These are phyloP conservation scores for Nilaparvata lugens DNA, from an alignment of 1,140 invertebrate species.

Conservation along the genomic window DNA sequence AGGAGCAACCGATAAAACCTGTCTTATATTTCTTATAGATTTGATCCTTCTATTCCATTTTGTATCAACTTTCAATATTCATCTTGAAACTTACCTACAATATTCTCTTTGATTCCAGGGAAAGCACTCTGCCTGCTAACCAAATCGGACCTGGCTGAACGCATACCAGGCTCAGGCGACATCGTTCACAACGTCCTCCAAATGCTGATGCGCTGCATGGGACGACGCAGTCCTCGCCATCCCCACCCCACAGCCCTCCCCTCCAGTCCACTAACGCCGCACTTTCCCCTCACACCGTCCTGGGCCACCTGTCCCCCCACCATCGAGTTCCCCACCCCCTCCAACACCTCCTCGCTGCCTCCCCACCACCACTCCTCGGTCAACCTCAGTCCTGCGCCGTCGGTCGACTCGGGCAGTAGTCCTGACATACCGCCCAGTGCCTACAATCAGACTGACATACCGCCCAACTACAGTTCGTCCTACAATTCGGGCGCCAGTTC, in stretches of 20 bases:
- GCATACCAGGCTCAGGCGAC: slow-evolving; percentile 85
- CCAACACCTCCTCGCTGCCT: background rate
- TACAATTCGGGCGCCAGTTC: background rate
- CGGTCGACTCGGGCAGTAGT: background rate
- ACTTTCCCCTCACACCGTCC: slow-evolving; percentile 47
- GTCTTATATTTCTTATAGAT: too few species aligned
- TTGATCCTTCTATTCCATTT: too few species aligned
- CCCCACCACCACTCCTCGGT: slow-evolving; percentile 46
- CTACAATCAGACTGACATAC: background rate
- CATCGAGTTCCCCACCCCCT: slow-evolving; percentile 29
- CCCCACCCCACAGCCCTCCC: slow-evolving; percentile 60
- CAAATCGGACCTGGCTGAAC: slow-evolving; percentile 78
- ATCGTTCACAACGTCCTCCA: slow-evolving; percentile 88
- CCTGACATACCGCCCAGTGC: background rate
- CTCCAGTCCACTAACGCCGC: slow-evolving; percentile 76
- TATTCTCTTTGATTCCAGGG: slow-evolving; percentile 41
- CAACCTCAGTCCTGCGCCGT: slow-evolving; percentile 79
- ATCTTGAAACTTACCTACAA: too few species aligned
- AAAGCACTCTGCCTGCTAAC: slow-evolving; percentile 86
- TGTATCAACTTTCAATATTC: too few species aligned
- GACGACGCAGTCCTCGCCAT: background rate
- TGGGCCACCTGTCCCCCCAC: slow-evolving; percentile 55
- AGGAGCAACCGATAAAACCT: too few species aligned
- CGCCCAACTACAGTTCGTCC: background rate
- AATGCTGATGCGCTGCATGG: slow-evolving; percentile 55